These are phyloP conservation scores for Pangasius krempfi DNA, from an alignment of 2,797 vertebrate species.

Conservation along the genomic window DNA sequence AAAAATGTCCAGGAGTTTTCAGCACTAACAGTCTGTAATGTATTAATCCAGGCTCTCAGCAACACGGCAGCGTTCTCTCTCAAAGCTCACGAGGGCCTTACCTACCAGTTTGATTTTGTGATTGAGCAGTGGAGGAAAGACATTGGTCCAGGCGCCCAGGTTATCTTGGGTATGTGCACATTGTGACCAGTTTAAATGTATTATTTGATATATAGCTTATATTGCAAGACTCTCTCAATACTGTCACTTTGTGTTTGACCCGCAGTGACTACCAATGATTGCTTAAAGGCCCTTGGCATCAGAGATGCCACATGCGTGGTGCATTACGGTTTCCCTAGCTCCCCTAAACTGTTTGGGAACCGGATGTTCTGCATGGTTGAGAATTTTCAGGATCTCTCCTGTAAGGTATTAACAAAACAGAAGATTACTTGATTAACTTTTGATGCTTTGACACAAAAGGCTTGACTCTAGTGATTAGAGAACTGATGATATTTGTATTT, in stretches of 20 bases:
- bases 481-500: neutral
- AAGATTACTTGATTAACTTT: neutral
- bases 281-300: conserved; percentile 76
- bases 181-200: neutral
- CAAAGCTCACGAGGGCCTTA: conserved; percentile 75
- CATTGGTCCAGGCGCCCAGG: conserved; percentile 70
- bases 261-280: conserved; percentile 85
- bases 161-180: conserved; percentile 80
- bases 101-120: conserved; percentile 70
- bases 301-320: conserved; percentile 86
- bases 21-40: neutral
- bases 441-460: neutral
- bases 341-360: conserved; percentile 77
- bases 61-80: conserved; percentile 82
- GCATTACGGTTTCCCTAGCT: conserved; percentile 86
- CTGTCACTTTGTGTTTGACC: neutral
- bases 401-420: conserved; percentile 67
- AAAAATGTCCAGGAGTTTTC: neutral
- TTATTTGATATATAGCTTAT: neutral
- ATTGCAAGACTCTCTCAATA: neutral
- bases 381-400: conserved; percentile 76
- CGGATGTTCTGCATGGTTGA: conserved; percentile 82
- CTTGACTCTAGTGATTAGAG: neutral
- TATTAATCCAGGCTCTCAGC: conserved; percentile 77
- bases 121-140: conserved; percentile 83